Evolutionary conservation across 2,113 vertebrate species (phyloP), one percentile per base, ranked within the genome.

Genomic region (Toxotes chatareus): DNA sequence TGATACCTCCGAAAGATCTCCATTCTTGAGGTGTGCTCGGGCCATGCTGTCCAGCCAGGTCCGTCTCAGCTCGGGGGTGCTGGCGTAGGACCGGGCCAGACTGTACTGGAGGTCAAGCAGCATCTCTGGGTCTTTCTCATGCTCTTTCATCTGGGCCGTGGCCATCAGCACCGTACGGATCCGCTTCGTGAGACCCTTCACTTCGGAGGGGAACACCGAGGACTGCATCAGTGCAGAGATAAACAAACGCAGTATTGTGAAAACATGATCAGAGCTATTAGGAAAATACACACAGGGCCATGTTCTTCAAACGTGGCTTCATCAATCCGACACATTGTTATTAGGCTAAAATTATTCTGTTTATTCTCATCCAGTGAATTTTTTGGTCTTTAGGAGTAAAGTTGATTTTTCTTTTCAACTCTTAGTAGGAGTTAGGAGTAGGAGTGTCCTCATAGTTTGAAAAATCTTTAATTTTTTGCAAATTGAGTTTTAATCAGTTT

Each of bases 21-120:
- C 97, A 0, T 99, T 99, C 92, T 99, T 99, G 1, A 97, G 80
- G 14, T 99, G 98, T 6, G 98, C 98, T 79, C 98, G 96, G 59
- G 98, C 98, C 98, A 99, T 99, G 87, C 98, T 99, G 92, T 99
- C 97, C 62, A 99, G 93, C 98, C 98, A 99, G 0, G 98, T 99
- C 23, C 99, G 97, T 19, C 98, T 93, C 32, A 99, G 97, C 82
- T 99, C 98, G 0, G 98, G 98, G 0, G 98, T 99, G 88, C 97
- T 99, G 86, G 98, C 98, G 0, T 99, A 99, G 42, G 98, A 99
- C 62, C 97, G 97, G 65, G 98, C 98, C 89, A 99, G 94, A 74
- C 98, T 99, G 93, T 98, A 99, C 88, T 99, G 98, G 4, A 99
- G 96, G 91, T 99, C 98, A 63, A 99, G 92, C 79, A 99, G 79